phyloP scores from a whole-genome alignment of 2,113 vertebrate genomes.

The Oreotrochilus melanogaster region DNA sequence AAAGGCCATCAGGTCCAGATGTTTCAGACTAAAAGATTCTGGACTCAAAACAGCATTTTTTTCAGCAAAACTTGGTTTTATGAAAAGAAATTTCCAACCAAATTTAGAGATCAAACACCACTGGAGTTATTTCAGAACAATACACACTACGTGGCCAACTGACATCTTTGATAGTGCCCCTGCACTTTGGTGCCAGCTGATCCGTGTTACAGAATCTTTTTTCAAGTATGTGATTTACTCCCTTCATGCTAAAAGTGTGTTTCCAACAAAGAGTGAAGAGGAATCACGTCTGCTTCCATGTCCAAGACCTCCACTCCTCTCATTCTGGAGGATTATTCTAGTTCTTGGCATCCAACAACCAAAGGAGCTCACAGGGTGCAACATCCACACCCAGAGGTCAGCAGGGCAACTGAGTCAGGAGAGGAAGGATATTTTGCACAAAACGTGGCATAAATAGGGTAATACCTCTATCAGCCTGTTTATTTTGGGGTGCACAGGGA shows the following conservation, averaged over 20 bases:
- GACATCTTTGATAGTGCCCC: not conserved
- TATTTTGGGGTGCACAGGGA: not conserved
- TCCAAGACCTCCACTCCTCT: not conserved
- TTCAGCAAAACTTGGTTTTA: not conserved
- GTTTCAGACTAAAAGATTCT: slow-evolving; percentile 15
- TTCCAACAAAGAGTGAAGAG: not conserved
- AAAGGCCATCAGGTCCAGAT: not conserved
- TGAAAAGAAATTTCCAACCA: slow-evolving; percentile 8
- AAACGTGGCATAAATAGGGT: rapidly evolving
- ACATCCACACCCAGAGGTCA: not conserved
- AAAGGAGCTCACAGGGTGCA: not conserved
- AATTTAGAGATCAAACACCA: not conserved
- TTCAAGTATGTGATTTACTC: not conserved
- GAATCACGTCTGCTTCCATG: not conserved
- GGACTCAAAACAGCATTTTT: slow-evolving; percentile 16
- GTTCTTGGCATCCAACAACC: not conserved
- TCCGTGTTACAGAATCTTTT: not conserved
- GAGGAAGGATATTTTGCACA: not conserved
- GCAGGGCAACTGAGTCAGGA: rapidly evolving
- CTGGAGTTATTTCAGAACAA: not conserved
- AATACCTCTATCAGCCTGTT: rapidly evolving
- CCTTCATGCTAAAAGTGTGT: not conserved
- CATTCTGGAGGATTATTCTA: not conserved
- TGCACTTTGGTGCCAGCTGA: not conserved
- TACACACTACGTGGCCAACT: not conserved